Conservation (phyloP, 64 coral and sea anemone species). For the Trachythela sp. region DNA sequence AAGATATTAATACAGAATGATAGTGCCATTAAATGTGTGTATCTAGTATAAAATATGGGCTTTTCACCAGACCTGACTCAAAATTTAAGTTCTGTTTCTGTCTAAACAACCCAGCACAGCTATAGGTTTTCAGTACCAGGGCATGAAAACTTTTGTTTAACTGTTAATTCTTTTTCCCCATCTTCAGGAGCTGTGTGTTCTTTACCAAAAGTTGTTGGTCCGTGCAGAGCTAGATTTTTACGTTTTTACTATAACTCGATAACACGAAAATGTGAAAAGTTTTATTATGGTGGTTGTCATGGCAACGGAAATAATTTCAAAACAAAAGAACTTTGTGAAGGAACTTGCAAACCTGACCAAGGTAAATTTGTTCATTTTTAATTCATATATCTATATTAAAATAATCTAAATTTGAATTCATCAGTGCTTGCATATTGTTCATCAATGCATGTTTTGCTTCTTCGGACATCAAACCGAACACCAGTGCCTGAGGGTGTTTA, state of each 20-base stretch:
- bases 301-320: slow-evolving; percentile 1
- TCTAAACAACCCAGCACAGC: no score
- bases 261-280: neutral
- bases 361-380: neutral
- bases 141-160: neutral
- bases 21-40: no score
- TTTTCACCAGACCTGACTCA: no score
- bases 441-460: neutral
- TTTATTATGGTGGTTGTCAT: neutral
- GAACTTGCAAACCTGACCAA: neutral
- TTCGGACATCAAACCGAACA: no score
- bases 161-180: neutral
- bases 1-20: no score
- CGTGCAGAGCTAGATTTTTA: neutral
- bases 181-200: neutral
- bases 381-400: neutral
- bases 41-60: no score
- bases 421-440: no score
- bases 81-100: no score
- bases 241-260: neutral
- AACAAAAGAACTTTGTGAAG: neutral
- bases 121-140: no score
- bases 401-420: neutral
- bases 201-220: neutral
- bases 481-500: neutral